Conservation (phyloP, 2,888 invertebrate genomes). For the Boloria euphrosyne region DNA sequence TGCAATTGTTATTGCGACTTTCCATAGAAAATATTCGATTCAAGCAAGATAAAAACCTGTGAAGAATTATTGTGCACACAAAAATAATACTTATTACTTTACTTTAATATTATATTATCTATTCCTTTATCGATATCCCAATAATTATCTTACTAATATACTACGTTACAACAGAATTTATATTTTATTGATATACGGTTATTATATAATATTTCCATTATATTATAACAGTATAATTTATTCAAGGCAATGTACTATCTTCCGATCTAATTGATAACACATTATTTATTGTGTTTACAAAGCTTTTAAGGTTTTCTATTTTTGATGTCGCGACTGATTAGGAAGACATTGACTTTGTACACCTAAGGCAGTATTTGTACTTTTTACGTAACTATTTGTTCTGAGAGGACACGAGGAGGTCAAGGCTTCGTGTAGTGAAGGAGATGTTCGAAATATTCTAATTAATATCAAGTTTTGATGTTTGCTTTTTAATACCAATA, state of each 20-base stretch:
- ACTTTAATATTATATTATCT: too few relatives aligned
- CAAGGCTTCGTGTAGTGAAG: slow-evolving; percentile 53
- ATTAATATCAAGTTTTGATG: slow-evolving; percentile 30
- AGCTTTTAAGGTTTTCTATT: slow-evolving; percentile 25
- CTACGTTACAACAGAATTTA: background rate
- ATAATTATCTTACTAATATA: background rate
- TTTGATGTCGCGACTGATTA: slow-evolving; percentile 16
- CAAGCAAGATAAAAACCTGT: too few relatives aligned
- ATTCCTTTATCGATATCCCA: too few relatives aligned
- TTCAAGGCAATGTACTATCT: slow-evolving; percentile 12
- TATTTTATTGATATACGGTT: background rate
- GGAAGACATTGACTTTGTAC: slow-evolving; percentile 58
- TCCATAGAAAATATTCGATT: too few relatives aligned
- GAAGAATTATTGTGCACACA: too few relatives aligned
- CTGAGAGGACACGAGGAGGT: slow-evolving; percentile 51
- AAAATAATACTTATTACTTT: too few relatives aligned
- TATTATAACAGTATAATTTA: slow-evolving; percentile 5
- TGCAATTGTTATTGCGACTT: too few relatives aligned
- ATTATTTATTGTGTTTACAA: slow-evolving; percentile 32
- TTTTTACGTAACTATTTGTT: slow-evolving; percentile 54
- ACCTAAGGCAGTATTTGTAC: slow-evolving; percentile 55
- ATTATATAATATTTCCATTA: background rate
- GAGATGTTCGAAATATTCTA: slow-evolving; percentile 38
- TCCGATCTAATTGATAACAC: slow-evolving; percentile 21
- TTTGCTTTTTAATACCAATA: slow-evolving; percentile 30